Percentiles rank a stretch among this genome's conserved stretches.
These are phyloP conservation scores for Sebastes goodei DNA, from an alignment of 2,797 vertebrate species.

Conservation along the genomic window DNA sequence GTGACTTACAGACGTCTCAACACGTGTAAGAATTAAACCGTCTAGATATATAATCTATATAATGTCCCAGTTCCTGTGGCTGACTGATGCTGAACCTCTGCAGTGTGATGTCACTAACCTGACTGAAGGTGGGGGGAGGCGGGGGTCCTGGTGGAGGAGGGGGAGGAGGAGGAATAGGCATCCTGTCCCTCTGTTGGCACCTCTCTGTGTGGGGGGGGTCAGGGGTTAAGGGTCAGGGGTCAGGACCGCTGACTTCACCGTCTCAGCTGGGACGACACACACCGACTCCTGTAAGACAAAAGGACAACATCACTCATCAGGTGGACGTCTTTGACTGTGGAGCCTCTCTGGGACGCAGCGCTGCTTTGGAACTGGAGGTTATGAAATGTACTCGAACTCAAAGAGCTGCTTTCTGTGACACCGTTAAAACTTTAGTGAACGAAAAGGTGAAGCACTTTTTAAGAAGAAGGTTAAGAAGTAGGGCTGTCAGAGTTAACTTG, in stretches of 20 bases:
- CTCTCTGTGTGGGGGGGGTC: conserved; percentile 74
- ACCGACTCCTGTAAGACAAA: conserved; percentile 77
- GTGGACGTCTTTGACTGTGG: no score
- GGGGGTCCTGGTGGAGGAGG: conserved; percentile 91
- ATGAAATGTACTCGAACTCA: no score
- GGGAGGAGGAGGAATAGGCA: conserved; percentile 93
- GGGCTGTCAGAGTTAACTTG: no score
- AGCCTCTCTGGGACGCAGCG: no score
- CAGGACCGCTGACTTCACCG: conserved; percentile 61
- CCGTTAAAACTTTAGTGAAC: neutral
- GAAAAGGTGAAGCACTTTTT: neutral
- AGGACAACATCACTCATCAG: neutral
- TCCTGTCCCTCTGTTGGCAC: conserved; percentile 82
- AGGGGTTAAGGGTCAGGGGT: conserved; percentile 67
- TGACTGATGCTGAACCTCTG: neutral
- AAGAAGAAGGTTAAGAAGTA: no score
- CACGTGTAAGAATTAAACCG: no score
- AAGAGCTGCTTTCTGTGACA: neutral
- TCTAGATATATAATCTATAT: no score
- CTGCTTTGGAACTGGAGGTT: no score
- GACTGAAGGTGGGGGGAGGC: conserved; percentile 88
- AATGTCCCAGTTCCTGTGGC: no score
- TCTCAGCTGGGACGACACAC: conserved; percentile 65
- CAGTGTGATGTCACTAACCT: conserved; percentile 80
- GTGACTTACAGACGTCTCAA: no score